Conservation (phyloP, 2,797 vertebrate species). For the Muscicapa striata region DNA sequence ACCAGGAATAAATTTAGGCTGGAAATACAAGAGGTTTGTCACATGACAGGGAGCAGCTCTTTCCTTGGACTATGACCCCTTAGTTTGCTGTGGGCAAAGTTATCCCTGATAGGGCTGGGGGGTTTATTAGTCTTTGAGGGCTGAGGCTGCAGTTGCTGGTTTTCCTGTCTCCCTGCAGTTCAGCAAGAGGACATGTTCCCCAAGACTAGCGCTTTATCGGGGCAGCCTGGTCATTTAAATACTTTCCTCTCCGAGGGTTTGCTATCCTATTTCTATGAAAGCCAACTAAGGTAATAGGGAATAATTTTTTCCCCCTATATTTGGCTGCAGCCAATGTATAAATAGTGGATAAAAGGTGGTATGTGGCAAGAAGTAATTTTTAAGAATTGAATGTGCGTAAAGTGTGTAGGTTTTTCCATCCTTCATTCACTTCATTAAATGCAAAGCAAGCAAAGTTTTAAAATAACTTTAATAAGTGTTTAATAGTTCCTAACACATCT, state of each 20-base stretch:
- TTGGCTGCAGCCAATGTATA: conserved; percentile 23
- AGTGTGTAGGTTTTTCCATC: conserved; percentile 51
- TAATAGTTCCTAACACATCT: conserved; percentile 64
- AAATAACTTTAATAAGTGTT: conserved; percentile 68
- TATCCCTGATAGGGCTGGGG: background rate
- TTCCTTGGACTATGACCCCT: conserved; percentile 11
- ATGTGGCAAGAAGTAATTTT: conserved; percentile 50
- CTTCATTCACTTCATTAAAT: conserved; percentile 61
- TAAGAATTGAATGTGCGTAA: conserved; percentile 37
- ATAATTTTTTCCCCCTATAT: conserved; percentile 22
- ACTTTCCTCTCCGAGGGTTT: conserved; percentile 17
- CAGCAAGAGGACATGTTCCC: background rate
- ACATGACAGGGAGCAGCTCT: background rate
- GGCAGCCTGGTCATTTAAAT: background rate
- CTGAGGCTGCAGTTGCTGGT: background rate
- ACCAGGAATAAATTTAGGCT: conserved; percentile 52
- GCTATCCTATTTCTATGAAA: conserved; percentile 28
- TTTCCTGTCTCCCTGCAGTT: conserved; percentile 31
- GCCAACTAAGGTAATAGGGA: background rate
- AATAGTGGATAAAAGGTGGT: conserved; percentile 43
- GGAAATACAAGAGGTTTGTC: conserved; percentile 37
- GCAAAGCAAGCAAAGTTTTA: conserved; percentile 55
- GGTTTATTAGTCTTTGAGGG: background rate
- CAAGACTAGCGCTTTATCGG: conserved; percentile 15
- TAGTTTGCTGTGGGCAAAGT: background rate